Evolutionary conservation across 2,888 invertebrate species (phyloP).

Genomic region (Phaonia tiefii): DNA sequence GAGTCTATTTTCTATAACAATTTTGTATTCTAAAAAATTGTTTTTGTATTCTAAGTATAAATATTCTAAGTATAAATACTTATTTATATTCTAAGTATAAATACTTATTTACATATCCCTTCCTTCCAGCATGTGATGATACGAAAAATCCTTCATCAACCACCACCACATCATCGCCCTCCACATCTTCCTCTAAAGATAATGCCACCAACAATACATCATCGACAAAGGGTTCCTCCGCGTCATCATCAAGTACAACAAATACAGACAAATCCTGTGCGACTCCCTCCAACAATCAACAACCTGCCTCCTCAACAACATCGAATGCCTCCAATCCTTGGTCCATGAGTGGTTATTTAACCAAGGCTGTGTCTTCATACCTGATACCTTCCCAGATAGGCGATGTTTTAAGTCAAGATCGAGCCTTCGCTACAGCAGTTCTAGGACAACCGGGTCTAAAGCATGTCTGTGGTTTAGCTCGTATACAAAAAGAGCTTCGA

Average conservation of each 20-base stretch:
- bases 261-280: constrained; percentile 9
- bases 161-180: constrained; percentile 26
- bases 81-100: constrained; percentile 50
- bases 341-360: constrained; percentile 76
- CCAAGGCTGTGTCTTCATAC: constrained; percentile 79
- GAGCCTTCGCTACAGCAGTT: constrained; percentile 79
- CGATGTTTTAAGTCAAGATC: constrained; percentile 80
- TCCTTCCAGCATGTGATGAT: too few species aligned
- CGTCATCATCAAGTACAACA: not conserved
- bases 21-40: too few species aligned
- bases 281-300: constrained; percentile 7
- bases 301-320: constrained; percentile 22
- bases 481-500: constrained; percentile 77
- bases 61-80: constrained; percentile 57
- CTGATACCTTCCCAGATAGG: constrained; percentile 78
- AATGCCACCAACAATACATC: not conserved
- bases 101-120: constrained; percentile 68
- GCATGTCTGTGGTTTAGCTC: constrained; percentile 78
- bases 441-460: constrained; percentile 78
- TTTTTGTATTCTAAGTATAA: not conserved
- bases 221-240: constrained; percentile 32
- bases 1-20: too few species aligned
- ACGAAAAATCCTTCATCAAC: constrained; percentile 21
- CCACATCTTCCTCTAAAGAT: constrained; percentile 12
- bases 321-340: constrained; percentile 70